These are phyloP conservation scores for Perca schrenkii DNA, from an alignment of 2,113 vertebrate species.

Conservation along the genomic window DNA sequence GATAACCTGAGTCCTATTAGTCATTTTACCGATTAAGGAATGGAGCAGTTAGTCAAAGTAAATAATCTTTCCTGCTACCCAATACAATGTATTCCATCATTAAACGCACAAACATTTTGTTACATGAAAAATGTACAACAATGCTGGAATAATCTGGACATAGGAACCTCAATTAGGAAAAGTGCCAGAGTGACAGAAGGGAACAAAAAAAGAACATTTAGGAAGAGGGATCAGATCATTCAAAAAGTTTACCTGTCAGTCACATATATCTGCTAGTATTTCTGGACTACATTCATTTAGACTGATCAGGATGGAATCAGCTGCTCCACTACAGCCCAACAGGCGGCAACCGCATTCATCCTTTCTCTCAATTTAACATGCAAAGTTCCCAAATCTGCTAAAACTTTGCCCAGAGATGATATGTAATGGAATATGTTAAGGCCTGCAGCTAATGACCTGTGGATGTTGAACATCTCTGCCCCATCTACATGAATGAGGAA, in stretches of 20 bases:
- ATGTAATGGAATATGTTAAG: slow-evolving; percentile 44
- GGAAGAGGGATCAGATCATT: not conserved
- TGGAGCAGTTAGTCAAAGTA: not conserved
- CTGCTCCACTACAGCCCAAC: not conserved
- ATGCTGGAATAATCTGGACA: not conserved
- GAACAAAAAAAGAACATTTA: not conserved
- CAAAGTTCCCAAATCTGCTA: slow-evolving; percentile 17
- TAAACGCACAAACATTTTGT: not conserved
- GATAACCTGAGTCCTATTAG: not conserved
- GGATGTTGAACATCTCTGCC: slow-evolving; percentile 56
- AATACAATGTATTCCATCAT: not conserved
- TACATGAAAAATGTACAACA: not conserved
- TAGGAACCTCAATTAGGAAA: not conserved
- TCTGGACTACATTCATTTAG: not conserved
- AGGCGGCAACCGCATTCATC: not conserved
- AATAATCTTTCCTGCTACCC: not conserved
- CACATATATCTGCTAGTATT: not conserved
- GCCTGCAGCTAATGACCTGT: slow-evolving; percentile 58
- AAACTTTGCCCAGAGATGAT: slow-evolving; percentile 17
- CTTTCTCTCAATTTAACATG: not conserved
- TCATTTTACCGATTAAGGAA: not conserved
- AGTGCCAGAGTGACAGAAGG: not conserved
- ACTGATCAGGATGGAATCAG: not conserved
- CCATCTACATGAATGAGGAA: slow-evolving; percentile 66
- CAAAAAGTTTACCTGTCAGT: not conserved